A percentile compares a stretch with the other conserved stretches of the same genome.
These are phyloP conservation scores for Tenthredo amoena DNA, from an alignment of 2,888 invertebrate genomes.

Conservation along the genomic window DNA sequence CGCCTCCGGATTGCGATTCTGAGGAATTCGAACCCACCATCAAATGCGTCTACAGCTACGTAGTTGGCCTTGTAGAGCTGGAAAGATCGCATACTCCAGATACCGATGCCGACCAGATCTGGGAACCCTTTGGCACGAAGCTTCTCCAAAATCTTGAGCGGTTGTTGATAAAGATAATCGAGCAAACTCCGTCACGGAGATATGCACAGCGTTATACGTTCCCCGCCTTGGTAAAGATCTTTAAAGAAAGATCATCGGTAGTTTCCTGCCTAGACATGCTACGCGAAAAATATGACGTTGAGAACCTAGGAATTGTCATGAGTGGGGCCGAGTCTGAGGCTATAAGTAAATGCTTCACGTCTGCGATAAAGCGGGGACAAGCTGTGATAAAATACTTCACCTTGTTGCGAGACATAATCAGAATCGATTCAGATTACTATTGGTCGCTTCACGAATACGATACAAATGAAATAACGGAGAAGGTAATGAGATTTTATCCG, in stretches of 20 bases:
- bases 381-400: too few relatives aligned
- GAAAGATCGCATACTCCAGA: background rate
- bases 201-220: fast-evolving
- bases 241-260: background rate
- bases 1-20: background rate
- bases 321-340: background rate
- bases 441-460: too few relatives aligned
- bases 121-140: background rate
- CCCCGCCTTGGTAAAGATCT: background rate
- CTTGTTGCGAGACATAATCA: too few relatives aligned
- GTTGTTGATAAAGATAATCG: background rate
- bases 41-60: background rate
- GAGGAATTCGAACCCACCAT: background rate
- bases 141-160: background rate
- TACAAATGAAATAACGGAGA: too few relatives aligned
- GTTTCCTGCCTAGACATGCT: background rate
- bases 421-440: too few relatives aligned
- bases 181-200: fast-evolving
- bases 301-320: background rate
- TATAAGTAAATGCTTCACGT: background rate
- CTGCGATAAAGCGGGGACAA: background rate
- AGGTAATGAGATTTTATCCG: slow-evolving; percentile 35
- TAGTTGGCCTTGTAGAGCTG: background rate
- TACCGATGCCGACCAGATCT: background rate
- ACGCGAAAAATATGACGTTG: background rate